Base-by-base conservation (phyloP, 2,113 vertebrate genomes). In the Pionites leucogaster region DNA sequence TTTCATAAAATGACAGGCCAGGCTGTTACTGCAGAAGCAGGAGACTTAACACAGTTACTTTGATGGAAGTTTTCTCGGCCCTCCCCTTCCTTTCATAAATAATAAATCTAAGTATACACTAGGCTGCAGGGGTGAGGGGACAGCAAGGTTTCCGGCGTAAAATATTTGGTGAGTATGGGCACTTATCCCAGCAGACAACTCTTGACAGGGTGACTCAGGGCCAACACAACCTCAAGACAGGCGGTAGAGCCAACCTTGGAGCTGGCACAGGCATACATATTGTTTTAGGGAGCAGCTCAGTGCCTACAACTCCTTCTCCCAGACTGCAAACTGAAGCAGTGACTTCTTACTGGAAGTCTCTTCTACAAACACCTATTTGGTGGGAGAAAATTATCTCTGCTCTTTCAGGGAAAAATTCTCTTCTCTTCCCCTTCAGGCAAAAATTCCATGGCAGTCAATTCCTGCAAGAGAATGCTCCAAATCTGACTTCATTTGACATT, bases 31-130 rank as follows among this genome's bases (percentile, higher is more conserved):
- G 74, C 93, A 94, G 92, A 96, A 94, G 83, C 93, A 83, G 75
- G 27, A 60, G 71, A 95, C 96, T 96, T 93, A 96, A 97, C 96
- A 90, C 35, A 13, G 84, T 74, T 86, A 92, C 89, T 81, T 47
- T 68, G 35, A 81, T 1, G 42, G 81, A 63, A 41, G 76, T 78
- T 52, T 87, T 92, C 72, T 92, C 76, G 88, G 55, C 76, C 91
- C 88, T 95, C 95, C 95, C 68, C 59, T 92, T 94, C 80, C 47
- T 72, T 90, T 93, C 91, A 93, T 94, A 95, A 97, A 97, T 92
- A 96, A 96, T 95, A 95, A 71, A 97, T 94, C 93, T 91, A 82
- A 96, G 92, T 76, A 81, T 70, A 89, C 68, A 42, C 49, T 42
- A 77, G 88, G 88, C 92, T 94, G 88, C 88, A 93, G 68, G 92